A percentile compares a stretch with the other conserved stretches of the same genome.
Evolutionary conservation across 1,140 invertebrate species (phyloP).

Genomic region (Schlechtendalia chinensis): DNA sequence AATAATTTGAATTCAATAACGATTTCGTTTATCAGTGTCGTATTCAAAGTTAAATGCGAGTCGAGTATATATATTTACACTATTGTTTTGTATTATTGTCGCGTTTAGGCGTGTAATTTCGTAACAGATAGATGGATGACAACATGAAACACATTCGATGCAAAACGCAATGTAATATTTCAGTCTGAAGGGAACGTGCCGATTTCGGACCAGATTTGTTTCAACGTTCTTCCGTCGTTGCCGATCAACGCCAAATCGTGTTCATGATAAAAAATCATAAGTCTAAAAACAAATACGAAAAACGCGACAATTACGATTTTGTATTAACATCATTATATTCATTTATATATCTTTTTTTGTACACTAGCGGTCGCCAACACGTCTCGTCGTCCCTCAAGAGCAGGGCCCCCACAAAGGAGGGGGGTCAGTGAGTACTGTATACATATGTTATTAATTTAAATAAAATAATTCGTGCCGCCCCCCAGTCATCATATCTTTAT

Average conservation of each 20-base stretch:
- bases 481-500: too few relatives aligned
- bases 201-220: conserved; percentile 21
- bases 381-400: too few relatives aligned
- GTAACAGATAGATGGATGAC: conserved; percentile 36
- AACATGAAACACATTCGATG: conserved; percentile 37
- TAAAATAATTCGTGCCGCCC: too few relatives aligned
- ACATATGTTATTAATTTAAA: too few relatives aligned
- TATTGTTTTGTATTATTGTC: conserved; percentile 29
- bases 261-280: conserved; percentile 39
- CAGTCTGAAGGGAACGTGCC: conserved; percentile 4
- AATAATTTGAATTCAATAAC: conserved; percentile 31
- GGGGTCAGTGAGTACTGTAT: too few relatives aligned
- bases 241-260: conserved; percentile 30
- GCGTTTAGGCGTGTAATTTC: conserved; percentile 41
- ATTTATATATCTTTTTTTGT: too few relatives aligned
- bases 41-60: conserved; percentile 40
- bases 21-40: conserved; percentile 32
- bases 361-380: too few relatives aligned
- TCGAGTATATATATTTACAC: conserved; percentile 19
- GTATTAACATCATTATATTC: too few relatives aligned
- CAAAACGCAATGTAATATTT: conserved; percentile 11
- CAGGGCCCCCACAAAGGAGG: too few relatives aligned
- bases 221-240: conserved; percentile 16
- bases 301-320: too few relatives aligned
- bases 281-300: not conserved